Evolutionary conservation across 2,113 vertebrate species (phyloP).

Genomic region (Rhodinocichla rosea): DNA sequence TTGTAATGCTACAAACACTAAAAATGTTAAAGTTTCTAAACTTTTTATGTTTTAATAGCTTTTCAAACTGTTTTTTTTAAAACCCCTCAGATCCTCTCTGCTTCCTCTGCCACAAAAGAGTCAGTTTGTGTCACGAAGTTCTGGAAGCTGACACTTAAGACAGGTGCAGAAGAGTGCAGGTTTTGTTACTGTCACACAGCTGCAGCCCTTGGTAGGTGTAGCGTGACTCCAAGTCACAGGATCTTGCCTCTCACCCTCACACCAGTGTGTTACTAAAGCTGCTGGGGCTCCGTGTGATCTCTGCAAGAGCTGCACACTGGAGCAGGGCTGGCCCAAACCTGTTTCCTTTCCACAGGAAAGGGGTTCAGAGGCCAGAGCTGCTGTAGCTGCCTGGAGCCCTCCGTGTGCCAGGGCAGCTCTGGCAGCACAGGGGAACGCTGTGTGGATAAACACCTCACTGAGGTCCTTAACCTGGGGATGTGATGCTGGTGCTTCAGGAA

Average conservation of each 20-base stretch:
- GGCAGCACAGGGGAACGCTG: background rate
- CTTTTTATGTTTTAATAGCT: conserved; percentile 21
- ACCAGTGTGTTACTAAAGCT: background rate
- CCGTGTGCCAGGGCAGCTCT: background rate
- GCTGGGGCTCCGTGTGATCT: background rate
- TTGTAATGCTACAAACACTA: conserved; percentile 51
- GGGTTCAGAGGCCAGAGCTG: background rate
- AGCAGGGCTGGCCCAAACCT: background rate
- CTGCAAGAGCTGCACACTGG: background rate
- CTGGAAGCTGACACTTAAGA: conserved; percentile 62
- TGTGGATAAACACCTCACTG: background rate
- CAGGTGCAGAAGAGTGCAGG: conserved; percentile 3
- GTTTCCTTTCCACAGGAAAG: background rate
- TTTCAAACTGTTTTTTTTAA: conserved; percentile 20
- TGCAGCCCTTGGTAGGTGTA: conserved; percentile 17
- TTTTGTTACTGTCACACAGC: conserved; percentile 12
- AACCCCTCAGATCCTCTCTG: background rate
- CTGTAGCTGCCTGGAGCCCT: background rate
- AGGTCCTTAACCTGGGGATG: conserved; percentile 15
- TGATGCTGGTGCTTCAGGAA: conserved; percentile 65
- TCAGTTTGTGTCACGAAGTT: conserved; percentile 21
- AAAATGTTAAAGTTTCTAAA: conserved; percentile 39
- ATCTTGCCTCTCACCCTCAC: conserved; percentile 22
- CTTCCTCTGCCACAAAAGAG: background rate
- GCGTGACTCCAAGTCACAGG: conserved; percentile 49